Evolutionary conservation across 2,113 vertebrate species (phyloP).

Genomic region (Gavialis gangeticus): DNA sequence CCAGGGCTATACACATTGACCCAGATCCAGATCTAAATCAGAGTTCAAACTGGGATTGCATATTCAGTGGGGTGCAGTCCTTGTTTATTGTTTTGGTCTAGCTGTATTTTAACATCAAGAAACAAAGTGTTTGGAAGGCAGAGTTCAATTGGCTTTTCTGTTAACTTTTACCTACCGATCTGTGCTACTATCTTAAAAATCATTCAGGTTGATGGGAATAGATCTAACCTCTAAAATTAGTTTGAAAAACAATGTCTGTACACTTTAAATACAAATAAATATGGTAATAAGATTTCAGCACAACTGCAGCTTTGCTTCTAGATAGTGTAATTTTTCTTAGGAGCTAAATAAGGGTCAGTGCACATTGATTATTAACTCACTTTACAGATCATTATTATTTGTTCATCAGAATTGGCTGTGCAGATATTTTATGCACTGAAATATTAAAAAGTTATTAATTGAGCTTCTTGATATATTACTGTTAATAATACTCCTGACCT

Average conservation of each 20-base stretch:
- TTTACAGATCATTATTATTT: background rate
- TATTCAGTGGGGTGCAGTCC: background rate
- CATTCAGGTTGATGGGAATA: background rate
- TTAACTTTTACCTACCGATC: background rate
- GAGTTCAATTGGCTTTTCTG: background rate
- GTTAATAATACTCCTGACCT: constrained; percentile 9
- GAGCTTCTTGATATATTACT: constrained; percentile 33
- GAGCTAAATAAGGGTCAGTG: background rate
- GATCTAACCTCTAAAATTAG: background rate
- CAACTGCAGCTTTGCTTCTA: constrained; percentile 23
- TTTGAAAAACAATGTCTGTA: background rate
- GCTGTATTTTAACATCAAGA: background rate
- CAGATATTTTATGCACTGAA: constrained; percentile 39
- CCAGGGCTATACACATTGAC: background rate
- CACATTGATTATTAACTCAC: background rate
- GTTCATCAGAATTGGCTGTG: constrained; percentile 14
- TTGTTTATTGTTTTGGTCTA: background rate
- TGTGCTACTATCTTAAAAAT: background rate
- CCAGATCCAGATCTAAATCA: background rate
- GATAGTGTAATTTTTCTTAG: background rate
- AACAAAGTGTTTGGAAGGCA: background rate
- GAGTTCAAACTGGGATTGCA: background rate
- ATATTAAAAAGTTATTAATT: constrained; percentile 21
- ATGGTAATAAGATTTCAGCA: background rate
- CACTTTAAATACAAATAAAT: background rate